Percentiles rank a stretch among this genome's conserved stretches.
phyloP scores from a whole-genome alignment of 2,797 vertebrate genomes.

The Bucorvus abyssinicus region DNA sequence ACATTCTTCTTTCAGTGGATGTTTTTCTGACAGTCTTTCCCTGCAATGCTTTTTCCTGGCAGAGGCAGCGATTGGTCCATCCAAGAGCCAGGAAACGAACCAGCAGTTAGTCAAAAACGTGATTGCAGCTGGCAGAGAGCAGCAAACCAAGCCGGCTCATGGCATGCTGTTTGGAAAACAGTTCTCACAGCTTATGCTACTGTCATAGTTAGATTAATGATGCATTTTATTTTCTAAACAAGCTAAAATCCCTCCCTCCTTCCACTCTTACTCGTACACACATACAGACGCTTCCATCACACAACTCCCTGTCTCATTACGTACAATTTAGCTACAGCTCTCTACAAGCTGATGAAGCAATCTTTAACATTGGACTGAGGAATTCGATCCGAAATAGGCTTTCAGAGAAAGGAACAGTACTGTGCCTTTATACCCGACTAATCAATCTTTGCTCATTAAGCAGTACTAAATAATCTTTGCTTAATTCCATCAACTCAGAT shows the following conservation, averaged over 20 bases:
- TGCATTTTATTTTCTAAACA: conserved; percentile 42
- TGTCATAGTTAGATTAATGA: conserved; percentile 48
- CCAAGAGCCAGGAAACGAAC: neutral
- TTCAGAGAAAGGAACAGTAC: neutral
- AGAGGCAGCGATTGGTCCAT: neutral
- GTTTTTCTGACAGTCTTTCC: neutral
- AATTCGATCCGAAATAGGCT: neutral
- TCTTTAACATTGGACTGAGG: neutral
- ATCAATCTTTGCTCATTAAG: neutral
- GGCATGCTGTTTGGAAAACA: neutral
- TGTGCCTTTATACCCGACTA: neutral
- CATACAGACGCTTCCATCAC: neutral
- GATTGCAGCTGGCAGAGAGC: conserved; percentile 12
- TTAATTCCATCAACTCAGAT: neutral
- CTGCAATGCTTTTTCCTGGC: neutral
- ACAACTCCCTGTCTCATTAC: neutral
- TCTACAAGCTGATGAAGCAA: neutral
- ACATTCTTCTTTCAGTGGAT: neutral
- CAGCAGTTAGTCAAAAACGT: neutral
- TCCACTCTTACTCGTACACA: neutral
- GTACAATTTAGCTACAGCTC: neutral
- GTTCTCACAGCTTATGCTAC: conserved; percentile 20
- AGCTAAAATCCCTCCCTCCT: neutral
- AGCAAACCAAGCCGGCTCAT: neutral
- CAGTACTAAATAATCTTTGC: neutral